These are phyloP conservation scores for Pammene aurita DNA, from an alignment of 2,888 invertebrate genomes.

Conservation along the genomic window DNA sequence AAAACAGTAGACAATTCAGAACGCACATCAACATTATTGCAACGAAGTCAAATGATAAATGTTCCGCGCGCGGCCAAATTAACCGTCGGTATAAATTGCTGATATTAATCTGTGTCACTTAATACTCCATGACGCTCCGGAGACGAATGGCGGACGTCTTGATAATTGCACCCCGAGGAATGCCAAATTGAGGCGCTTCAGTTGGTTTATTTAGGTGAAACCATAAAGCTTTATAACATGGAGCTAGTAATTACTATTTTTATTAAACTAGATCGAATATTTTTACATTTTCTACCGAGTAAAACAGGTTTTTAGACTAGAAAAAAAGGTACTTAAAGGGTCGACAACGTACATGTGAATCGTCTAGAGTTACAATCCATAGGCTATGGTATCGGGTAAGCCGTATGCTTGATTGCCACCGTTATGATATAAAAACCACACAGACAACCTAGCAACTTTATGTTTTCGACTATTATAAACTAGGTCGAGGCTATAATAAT, in stretches of 20 bases:
- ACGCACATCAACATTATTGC: slow-evolving; percentile 11
- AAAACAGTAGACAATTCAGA: too few relatives aligned
- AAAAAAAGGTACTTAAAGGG: too few relatives aligned
- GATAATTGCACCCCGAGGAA: slow-evolving; percentile 43
- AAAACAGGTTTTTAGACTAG: too few relatives aligned
- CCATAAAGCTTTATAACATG: too few relatives aligned
- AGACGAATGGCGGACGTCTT: slow-evolving; percentile 63
- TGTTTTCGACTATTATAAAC: slow-evolving; percentile 3
- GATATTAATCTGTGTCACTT: slow-evolving; percentile 73
- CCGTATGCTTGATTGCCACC: too few relatives aligned
- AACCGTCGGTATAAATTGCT: slow-evolving; percentile 61
- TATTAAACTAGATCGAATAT: too few relatives aligned
- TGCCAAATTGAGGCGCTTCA: slow-evolving; percentile 22
- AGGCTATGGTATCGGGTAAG: too few relatives aligned
- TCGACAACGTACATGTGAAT: too few relatives aligned
- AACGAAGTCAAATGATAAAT: slow-evolving; percentile 40
- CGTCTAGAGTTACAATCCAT: too few relatives aligned
- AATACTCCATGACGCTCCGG: slow-evolving; percentile 67
- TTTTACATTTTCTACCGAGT: too few relatives aligned
- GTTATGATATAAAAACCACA: background rate
- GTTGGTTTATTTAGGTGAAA: slow-evolving; percentile 10
- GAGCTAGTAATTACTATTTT: too few relatives aligned
- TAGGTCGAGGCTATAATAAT: slow-evolving; percentile 10
- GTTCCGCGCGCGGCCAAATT: slow-evolving; percentile 48
- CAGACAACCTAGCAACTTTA: background rate